phyloP scores from a whole-genome alignment of 2,888 invertebrate species.

The Diaphora mendica region DNA sequence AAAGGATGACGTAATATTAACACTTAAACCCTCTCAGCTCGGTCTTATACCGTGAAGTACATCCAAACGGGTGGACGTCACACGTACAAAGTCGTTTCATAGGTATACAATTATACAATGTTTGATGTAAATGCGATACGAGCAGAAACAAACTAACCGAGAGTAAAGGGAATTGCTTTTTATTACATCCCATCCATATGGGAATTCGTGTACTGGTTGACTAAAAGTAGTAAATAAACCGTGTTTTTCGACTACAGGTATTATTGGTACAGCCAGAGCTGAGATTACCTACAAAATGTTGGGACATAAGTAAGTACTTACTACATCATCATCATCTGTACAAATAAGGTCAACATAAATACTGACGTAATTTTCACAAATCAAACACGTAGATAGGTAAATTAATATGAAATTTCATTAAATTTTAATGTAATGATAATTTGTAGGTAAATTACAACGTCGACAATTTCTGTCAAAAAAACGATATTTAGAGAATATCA shows the following conservation, averaged over 20 bases:
- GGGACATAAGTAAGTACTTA: background rate
- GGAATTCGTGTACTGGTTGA: background rate
- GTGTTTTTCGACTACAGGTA: background rate
- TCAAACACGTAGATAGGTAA: background rate
- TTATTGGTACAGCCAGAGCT: background rate
- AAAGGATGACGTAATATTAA: background rate
- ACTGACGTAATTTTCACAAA: background rate
- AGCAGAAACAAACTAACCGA: background rate
- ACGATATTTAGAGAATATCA: background rate
- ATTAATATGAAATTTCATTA: background rate
- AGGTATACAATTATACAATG: constrained; percentile 1
- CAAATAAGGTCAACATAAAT: background rate
- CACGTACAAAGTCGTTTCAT: background rate
- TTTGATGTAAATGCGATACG: constrained; percentile 8
- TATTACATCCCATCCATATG: background rate
- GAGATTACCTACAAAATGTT: background rate
- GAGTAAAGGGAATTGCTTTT: constrained; percentile 11
- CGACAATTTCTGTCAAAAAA: background rate
- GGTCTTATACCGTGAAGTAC: background rate
- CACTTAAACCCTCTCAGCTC: background rate
- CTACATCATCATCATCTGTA: background rate
- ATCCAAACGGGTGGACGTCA: background rate
- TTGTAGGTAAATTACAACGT: background rate
- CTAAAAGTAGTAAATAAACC: background rate
- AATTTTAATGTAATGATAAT: background rate